These are phyloP conservation scores for Papilio polytes DNA, from an alignment of 1,140 invertebrate genomes.

Conservation along the genomic window DNA sequence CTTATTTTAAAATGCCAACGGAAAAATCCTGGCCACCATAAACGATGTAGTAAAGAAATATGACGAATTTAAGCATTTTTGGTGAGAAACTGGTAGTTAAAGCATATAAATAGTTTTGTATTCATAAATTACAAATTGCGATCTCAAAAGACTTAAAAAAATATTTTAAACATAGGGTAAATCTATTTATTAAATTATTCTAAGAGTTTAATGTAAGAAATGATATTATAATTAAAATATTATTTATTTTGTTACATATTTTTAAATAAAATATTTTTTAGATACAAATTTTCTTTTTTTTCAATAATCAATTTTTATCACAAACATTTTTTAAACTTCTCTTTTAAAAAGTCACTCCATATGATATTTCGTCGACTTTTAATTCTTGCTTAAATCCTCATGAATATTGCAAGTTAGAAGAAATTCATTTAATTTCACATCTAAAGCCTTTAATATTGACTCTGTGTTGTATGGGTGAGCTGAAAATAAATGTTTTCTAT, in stretches of 20 bases:
- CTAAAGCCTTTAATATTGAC: constrained; percentile 64
- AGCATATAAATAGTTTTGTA: neutral
- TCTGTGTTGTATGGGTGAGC: constrained; percentile 68
- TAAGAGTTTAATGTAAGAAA: neutral
- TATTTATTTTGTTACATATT: neutral
- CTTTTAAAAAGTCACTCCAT: too few relatives aligned
- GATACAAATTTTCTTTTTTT: neutral
- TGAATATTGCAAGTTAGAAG: constrained; percentile 42
- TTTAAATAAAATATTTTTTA: neutral
- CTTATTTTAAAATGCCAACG: neutral
- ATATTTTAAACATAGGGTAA: neutral
- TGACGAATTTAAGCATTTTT: neutral
- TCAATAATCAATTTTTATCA: neutral
- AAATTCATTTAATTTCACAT: constrained; percentile 65
- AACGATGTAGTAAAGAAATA: too few relatives aligned
- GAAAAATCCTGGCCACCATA: too few relatives aligned
- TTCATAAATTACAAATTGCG: neutral
- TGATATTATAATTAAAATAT: neutral
- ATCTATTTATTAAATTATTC: neutral
- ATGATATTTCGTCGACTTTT: neutral
- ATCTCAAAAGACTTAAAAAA: neutral
- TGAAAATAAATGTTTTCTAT: constrained; percentile 49
- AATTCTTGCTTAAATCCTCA: neutral
- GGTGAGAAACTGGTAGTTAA: neutral
- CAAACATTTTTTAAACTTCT: too few relatives aligned